These are phyloP conservation scores for Datnioides undecimradiatus DNA, from an alignment of 2,113 vertebrate species.

Conservation along the genomic window DNA sequence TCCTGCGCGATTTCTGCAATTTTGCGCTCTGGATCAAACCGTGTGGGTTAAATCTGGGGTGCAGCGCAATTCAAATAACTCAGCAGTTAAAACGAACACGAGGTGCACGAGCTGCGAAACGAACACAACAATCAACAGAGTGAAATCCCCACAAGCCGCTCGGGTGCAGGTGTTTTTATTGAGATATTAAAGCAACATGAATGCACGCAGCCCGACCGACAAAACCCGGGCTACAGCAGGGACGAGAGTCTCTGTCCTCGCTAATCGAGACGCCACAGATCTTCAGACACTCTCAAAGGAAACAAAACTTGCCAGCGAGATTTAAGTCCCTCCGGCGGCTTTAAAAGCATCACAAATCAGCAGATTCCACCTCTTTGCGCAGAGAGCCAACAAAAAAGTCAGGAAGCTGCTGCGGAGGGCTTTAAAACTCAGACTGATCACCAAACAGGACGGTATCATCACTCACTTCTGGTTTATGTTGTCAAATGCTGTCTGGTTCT, in stretches of 20 bases:
- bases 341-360: constrained; percentile 4
- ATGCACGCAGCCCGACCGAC: background rate
- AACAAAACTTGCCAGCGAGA: background rate
- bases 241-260: background rate
- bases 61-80: too few relatives aligned
- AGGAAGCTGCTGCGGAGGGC: background rate
- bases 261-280: background rate
- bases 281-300: background rate
- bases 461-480: background rate
- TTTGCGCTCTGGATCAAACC: too few relatives aligned
- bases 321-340: background rate
- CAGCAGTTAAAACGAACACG: too few relatives aligned
- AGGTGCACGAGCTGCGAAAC: background rate
- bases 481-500: background rate
- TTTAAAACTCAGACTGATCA: background rate
- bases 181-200: background rate
- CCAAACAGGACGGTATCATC: background rate
- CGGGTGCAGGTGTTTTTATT: background rate
- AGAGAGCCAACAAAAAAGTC: background rate
- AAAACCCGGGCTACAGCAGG: background rate
- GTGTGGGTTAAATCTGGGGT: too few relatives aligned
- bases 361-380: background rate
- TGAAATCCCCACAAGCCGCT: background rate
- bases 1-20: background rate
- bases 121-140: background rate